phyloP scores from a whole-genome alignment of 1,140 invertebrate genomes.

The Sycophaga agraensis region DNA sequence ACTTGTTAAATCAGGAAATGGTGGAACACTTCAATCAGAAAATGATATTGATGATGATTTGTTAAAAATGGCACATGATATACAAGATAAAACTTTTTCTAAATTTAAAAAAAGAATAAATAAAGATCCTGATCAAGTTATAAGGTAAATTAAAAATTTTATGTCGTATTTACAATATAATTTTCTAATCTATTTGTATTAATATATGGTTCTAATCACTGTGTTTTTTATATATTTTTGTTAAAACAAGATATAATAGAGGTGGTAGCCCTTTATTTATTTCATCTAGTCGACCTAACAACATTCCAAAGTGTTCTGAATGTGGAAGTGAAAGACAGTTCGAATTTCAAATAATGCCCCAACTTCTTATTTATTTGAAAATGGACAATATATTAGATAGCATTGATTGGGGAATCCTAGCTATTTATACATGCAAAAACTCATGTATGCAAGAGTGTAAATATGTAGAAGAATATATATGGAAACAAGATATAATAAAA shows the following conservation, averaged over 20 bases:
- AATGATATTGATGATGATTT: slow-evolving; percentile 67
- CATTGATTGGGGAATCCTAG: slow-evolving; percentile 88
- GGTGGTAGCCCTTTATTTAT: slow-evolving; percentile 81
- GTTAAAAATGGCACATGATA: slow-evolving; percentile 56
- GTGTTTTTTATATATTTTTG: slow-evolving; percentile 14
- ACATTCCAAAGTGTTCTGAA: slow-evolving; percentile 73
- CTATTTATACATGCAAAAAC: slow-evolving; percentile 80
- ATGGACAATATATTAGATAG: slow-evolving; percentile 69
- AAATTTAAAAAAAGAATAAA: slow-evolving; percentile 68
- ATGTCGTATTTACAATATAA: neutral
- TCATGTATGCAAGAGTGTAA: slow-evolving; percentile 68
- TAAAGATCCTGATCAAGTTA: slow-evolving; percentile 72
- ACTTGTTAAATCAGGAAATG: slow-evolving; percentile 65
- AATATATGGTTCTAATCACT: too few relatives aligned
- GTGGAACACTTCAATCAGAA: slow-evolving; percentile 65
- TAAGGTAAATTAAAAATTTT: too few relatives aligned
- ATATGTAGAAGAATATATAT: slow-evolving; percentile 78
- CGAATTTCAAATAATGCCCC: slow-evolving; percentile 95
- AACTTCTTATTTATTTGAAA: slow-evolving; percentile 75
- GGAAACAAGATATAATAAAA: slow-evolving; percentile 81
- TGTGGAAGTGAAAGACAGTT: slow-evolving; percentile 79
- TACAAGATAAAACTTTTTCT: slow-evolving; percentile 74
- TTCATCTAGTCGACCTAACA: slow-evolving; percentile 57
- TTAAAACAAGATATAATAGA: slow-evolving; percentile 68
- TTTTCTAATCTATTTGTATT: too few relatives aligned